Base-by-base conservation (phyloP, 2,888 invertebrate genomes). In the Coenonympha glycerion region DNA sequence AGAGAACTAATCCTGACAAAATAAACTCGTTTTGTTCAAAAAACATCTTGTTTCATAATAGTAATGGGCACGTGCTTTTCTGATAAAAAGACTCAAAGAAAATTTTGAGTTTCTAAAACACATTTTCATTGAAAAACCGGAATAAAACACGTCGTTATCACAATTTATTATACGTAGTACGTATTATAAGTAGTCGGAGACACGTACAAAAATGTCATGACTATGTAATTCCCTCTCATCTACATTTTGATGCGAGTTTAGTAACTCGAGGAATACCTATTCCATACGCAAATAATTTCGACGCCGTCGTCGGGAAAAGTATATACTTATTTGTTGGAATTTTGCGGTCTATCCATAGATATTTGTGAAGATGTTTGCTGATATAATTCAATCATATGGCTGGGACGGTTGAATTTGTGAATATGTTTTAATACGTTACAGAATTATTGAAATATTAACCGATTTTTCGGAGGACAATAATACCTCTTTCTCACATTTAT, bases 231-330 rank as follows among this genome's bases (percentile, higher is more conserved):
- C 57, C 59, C 53, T 50, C 59, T 61, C 62, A 65, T 65, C 61
- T 66, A 56, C 64, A 64, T 65, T 65, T 65, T 63, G 66, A 65
- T 64, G 60, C 49, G 66, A 63, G 63, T 63, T 63, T 55, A 58
- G 60, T 52, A 62, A 63, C 61, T 63, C 53, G 51, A 58, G 47
- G 66, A 68, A 66, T 66, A 63, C 63, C 64, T 63, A 63, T 66
- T 65, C 63, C 60, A 63, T 65, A 62, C 68, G 62, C 57, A 62
- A 62, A 59, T 58, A 62, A 54, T 45, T 46, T 31, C 47, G 44
- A 3, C 44, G 15, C 15, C 39, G 24, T 37, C 40, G 31, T 9
- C 15, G 40, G 37, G 52, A 52, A 49, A 54, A 34, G 47, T 54
- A 44, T 48, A 26, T n/a, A n/a, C n/a, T n/a, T 52, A 31, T 47